These are phyloP conservation scores for Euborellia annulipes DNA, from an alignment of 1,140 invertebrate species.

Conservation along the genomic window DNA sequence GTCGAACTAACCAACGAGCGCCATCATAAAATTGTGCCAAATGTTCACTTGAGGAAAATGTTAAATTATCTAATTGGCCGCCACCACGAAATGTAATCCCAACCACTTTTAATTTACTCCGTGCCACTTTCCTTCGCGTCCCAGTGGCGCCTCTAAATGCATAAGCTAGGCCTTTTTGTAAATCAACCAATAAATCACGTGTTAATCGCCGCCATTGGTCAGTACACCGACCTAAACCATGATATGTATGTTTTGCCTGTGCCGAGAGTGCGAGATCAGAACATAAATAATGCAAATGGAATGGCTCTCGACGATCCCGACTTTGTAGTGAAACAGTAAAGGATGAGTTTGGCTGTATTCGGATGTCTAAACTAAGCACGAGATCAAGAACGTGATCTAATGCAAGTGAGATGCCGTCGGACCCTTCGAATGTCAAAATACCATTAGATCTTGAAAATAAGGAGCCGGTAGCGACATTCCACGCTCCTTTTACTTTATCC, in stretches of 20 bases:
- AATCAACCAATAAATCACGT: constrained; percentile 76
- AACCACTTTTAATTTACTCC: constrained; percentile 56
- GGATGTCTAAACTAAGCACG: constrained; percentile 58
- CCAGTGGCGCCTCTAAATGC: constrained; percentile 37
- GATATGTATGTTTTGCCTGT: constrained; percentile 64
- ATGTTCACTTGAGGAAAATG: constrained; percentile 67
- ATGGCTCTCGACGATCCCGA: constrained; percentile 56
- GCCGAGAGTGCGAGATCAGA: constrained; percentile 52
- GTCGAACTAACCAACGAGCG: constrained; percentile 79
- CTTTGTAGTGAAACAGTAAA: constrained; percentile 61
- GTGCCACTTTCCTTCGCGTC: constrained; percentile 49
- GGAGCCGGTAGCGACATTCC: constrained; percentile 47
- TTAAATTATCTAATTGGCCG: constrained; percentile 68
- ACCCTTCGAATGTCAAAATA: too few relatives aligned
- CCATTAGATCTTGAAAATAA: constrained; percentile 32
- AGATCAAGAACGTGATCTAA: constrained; percentile 59
- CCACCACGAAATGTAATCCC: constrained; percentile 53
- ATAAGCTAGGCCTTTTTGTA: constrained; percentile 67
- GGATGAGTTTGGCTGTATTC: constrained; percentile 55
- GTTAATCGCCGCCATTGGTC: constrained; percentile 67
- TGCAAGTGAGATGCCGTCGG: constrained; percentile 49
- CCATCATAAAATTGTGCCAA: constrained; percentile 80
- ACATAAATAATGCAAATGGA: constrained; percentile 70
- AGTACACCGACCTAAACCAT: constrained; percentile 58
- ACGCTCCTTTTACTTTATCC: constrained; percentile 43